These are phyloP conservation scores for Nomada ruficornis DNA, from an alignment of 2,888 invertebrate species.

Conservation along the genomic window DNA sequence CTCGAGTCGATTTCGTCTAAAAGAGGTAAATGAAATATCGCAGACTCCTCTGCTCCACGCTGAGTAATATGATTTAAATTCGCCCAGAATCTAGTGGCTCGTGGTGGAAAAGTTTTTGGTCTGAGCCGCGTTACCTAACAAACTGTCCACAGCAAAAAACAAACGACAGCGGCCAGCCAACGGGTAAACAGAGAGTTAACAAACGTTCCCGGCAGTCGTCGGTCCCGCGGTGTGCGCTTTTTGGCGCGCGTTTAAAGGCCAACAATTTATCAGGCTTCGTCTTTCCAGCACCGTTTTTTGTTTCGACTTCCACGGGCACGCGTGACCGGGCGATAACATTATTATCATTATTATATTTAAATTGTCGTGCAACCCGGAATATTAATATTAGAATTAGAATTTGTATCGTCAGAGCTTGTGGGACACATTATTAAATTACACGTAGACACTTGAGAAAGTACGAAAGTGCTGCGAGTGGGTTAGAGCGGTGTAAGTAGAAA, in stretches of 20 bases:
- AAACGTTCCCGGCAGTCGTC: neutral
- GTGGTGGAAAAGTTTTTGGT: constrained; percentile 4
- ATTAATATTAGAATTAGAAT: too few relatives aligned
- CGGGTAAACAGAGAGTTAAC: constrained; percentile 12
- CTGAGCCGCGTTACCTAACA: neutral
- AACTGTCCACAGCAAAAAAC: neutral
- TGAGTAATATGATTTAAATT: constrained; percentile 31
- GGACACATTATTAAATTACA: neutral
- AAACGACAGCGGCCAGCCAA: neutral
- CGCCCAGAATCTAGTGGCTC: too few relatives aligned
- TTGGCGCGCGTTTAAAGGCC: neutral
- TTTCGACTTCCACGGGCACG: neutral
- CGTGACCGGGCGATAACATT: constrained; percentile 2
- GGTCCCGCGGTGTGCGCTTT: neutral
- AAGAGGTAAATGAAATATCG: neutral
- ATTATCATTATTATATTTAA: constrained; percentile 47
- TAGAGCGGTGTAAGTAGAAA: neutral
- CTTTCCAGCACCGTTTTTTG: neutral
- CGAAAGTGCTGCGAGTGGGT: neutral
- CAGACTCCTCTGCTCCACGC: neutral
- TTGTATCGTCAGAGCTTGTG: too few relatives aligned
- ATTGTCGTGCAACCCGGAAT: too few relatives aligned
- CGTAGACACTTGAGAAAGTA: neutral
- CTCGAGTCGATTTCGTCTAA: neutral
- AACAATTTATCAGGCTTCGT: constrained; percentile 23